Evolutionary conservation across 2,113 vertebrate genomes (phyloP).

Genomic region (Petaurus breviceps): DNA sequence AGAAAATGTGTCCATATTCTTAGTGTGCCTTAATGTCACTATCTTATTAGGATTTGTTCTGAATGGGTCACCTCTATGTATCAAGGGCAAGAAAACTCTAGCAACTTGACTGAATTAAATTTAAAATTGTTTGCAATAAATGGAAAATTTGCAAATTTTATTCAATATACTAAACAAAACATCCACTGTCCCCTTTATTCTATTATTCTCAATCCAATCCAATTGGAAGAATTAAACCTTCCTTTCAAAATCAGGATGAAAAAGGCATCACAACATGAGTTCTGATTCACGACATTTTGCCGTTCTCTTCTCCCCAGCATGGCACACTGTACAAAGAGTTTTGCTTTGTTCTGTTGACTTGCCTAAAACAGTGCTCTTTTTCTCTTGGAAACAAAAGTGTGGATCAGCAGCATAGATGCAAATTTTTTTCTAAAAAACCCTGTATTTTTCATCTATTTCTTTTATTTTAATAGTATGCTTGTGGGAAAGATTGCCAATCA

Average conservation of each 20-base stretch:
- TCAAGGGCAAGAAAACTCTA: neutral
- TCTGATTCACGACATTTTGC: neutral
- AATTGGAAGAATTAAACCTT: neutral
- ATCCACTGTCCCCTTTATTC: neutral
- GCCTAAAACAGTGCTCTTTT: neutral
- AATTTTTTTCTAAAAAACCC: neutral
- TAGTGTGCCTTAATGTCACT: neutral
- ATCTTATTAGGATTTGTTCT: neutral
- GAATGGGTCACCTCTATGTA: neutral
- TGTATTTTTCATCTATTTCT: neutral
- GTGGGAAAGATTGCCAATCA: neutral
- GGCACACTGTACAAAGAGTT: neutral
- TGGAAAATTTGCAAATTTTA: neutral
- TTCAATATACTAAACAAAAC: neutral
- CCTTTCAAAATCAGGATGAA: neutral
- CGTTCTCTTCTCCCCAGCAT: neutral
- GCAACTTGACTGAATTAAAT: neutral
- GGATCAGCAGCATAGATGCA: neutral
- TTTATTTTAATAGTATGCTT: neutral
- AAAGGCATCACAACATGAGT: neutral
- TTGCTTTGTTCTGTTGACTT: neutral
- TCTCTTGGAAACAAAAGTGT: neutral
- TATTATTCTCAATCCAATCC: neutral
- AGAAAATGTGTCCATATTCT: neutral
- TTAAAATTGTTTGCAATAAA: neutral